Conservation (phyloP, 2,888 invertebrate genomes). For the Brachynemurus nebulosus region DNA sequence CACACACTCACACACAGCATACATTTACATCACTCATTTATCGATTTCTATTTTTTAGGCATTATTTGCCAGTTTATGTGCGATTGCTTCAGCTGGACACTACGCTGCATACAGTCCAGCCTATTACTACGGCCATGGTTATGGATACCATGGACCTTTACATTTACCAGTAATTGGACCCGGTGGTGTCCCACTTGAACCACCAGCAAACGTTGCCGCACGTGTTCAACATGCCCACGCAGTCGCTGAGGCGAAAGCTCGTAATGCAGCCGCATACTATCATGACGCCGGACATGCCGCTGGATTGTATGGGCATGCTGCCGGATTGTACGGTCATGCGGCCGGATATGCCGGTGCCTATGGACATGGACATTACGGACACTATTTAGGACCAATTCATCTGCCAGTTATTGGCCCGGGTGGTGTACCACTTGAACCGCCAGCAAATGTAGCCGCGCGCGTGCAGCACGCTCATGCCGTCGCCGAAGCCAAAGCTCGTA, state of each 20-base stretch:
- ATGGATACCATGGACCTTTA: slow-evolving; percentile 4
- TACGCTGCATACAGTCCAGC: slow-evolving; percentile 1
- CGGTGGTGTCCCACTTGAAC: slow-evolving; percentile 8
- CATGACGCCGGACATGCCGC: slow-evolving; percentile 10
- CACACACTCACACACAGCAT: too few species aligned
- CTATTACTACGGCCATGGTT: neutral
- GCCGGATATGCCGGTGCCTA: neutral
- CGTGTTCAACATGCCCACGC: slow-evolving; percentile 3
- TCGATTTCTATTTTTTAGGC: slow-evolving; percentile 1
- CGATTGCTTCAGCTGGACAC: neutral
- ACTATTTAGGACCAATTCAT: too few species aligned
- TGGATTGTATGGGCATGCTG: neutral
- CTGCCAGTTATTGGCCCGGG: neutral
- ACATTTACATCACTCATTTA: too few species aligned
- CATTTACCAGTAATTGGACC: slow-evolving; percentile 11
- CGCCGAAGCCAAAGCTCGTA: neutral
- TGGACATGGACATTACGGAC: neutral
- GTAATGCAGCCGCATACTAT: slow-evolving; percentile 4
- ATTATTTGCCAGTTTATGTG: neutral
- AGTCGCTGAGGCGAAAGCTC: slow-evolving; percentile 9
- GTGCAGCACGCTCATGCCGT: neutral
- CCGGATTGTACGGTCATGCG: neutral
- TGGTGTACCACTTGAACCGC: neutral
- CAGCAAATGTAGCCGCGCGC: neutral
- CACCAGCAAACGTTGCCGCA: slow-evolving; percentile 7